Evolutionary conservation across 2,888 invertebrate species (phyloP), one percentile per base, ranked within the genome.

Genomic region (Callimorpha dominula): DNA sequence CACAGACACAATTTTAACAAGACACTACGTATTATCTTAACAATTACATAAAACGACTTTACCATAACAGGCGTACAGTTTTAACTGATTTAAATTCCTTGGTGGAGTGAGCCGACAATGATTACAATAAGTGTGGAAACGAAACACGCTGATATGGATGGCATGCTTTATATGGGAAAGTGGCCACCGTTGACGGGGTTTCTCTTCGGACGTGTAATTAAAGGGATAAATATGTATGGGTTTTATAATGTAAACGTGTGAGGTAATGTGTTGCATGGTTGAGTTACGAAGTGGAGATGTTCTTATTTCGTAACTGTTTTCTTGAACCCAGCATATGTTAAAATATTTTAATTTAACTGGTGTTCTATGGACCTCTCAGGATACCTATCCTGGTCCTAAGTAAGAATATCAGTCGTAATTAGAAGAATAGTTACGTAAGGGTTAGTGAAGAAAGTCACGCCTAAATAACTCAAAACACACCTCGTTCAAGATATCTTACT

Each of bases 61-160:
- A 76, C 78, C 78, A 80, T 76, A 79, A 81, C 79, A 83, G 75
- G 78, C 67, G 75, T 70, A 73, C 71, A 68, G 76, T 78, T 71
- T 76, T 73, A 81, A 84, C 78, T 83, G 83, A 84, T 84, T 83
- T 78, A 83, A 79, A 84, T 84, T 83, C 83, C 82, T 80, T 68
- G 74, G 78, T 76, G 73, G 70, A 74, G 74, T 70, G 68, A 65
- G 52, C 20, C 54, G 52, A 66, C 69, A 65, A 66, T 65, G 74
- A 43, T 43, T 43, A 81, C 81, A 83, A 79, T 81, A 68, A 52
- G 66, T 82, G 79, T 79, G 77, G 82, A 82, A 77, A 82, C 73
- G 3, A 68, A 40, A 68, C 54, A 8, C 31, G 73, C n/a, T 71
- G 81, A 83, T 83, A 83, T 75, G 80, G 60, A 77, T 79, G 66